Percentiles rank a stretch among this genome's conserved stretches.
Conservation (phyloP, 2,113 vertebrate species). For the Centrocercus urophasianus region DNA sequence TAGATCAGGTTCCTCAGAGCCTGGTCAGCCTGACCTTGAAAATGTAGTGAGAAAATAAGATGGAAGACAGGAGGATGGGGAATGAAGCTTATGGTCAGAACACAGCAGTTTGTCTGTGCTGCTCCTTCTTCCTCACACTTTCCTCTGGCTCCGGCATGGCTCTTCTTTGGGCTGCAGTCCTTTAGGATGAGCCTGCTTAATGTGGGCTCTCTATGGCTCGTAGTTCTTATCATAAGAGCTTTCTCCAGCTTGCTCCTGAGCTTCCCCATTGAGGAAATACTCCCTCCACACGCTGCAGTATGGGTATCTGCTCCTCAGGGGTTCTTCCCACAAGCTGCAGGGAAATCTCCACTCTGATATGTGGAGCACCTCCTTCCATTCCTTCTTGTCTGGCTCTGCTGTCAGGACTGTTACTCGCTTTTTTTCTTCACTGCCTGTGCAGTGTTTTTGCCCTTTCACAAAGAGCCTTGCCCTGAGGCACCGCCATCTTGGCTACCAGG, state of each 20-base stretch:
- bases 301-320: neutral
- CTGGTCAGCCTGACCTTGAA: no score
- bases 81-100: neutral
- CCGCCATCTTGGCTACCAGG: accelerated
- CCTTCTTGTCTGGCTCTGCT: accelerated
- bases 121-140: neutral
- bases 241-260: neutral
- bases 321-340: neutral
- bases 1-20: no score
- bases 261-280: neutral
- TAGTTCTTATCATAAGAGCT: neutral
- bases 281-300: neutral
- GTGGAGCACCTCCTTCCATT: neutral
- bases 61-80: neutral
- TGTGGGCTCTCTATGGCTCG: neutral
- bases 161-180: neutral
- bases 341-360: neutral
- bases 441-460: neutral
- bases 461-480: accelerated
- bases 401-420: neutral
- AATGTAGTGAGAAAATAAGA: neutral
- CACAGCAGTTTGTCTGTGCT: neutral
- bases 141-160: neutral
- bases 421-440: accelerated
- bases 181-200: neutral